phyloP scores from a whole-genome alignment of 2,888 invertebrate genomes.

The Xestoiulus laeticollis region DNA sequence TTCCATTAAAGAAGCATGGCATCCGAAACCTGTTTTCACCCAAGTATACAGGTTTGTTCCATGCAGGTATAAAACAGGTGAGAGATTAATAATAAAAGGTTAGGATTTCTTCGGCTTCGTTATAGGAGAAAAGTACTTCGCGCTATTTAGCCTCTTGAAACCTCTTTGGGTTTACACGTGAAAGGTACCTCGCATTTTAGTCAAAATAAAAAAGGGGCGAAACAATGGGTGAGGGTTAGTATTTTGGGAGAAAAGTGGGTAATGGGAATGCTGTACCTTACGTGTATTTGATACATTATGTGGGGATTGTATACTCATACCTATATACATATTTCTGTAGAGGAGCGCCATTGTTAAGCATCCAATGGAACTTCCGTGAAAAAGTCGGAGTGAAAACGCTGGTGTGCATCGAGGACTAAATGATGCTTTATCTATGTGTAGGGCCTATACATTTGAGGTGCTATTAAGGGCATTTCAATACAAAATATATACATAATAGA shows the following conservation, averaged over 20 bases:
- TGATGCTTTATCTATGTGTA: too few species aligned
- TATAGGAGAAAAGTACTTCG: slow-evolving; percentile 13
- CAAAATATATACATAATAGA: too few species aligned
- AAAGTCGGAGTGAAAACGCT: too few species aligned
- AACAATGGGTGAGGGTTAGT: neutral
- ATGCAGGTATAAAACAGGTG: neutral
- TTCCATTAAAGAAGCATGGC: slow-evolving; percentile 11
- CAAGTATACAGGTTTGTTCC: neutral
- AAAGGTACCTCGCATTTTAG: neutral
- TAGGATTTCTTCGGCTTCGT: slow-evolving; percentile 1
- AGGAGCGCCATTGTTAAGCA: too few species aligned
- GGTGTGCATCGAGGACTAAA: too few species aligned
- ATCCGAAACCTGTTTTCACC: neutral
- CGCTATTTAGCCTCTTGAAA: slow-evolving; percentile 18
- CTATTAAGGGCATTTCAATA: too few species aligned
- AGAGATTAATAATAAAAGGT: slow-evolving; percentile 37
- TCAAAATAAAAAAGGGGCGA: neutral
- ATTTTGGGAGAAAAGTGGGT: neutral
- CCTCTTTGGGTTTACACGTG: neutral
- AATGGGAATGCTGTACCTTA: neutral
- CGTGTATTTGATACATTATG: neutral
- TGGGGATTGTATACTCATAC: too few species aligned
- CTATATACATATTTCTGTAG: too few species aligned
- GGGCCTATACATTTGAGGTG: too few species aligned
- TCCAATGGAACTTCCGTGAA: too few species aligned